These are phyloP conservation scores for Phenganax subtilis DNA, from an alignment of 92 coral and sea anemone genomes.

Conservation along the genomic window DNA sequence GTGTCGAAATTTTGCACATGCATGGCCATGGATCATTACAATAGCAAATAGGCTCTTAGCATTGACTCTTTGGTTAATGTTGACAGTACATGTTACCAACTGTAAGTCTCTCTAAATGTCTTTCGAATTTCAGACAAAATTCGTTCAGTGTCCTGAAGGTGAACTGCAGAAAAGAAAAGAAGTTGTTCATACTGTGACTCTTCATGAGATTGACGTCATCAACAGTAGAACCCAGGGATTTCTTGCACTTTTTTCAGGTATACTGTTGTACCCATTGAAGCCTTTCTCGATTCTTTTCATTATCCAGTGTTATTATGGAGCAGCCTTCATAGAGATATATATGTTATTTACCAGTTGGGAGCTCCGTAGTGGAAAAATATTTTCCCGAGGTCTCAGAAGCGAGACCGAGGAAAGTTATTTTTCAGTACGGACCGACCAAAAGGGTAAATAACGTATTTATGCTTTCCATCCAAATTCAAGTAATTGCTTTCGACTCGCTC, in stretches of 20 bases:
- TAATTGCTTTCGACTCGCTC: too few relatives aligned
- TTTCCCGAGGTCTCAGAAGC: too few relatives aligned
- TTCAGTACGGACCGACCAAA: too few relatives aligned
- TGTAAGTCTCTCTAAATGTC: not conserved
- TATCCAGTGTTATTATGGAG: not conserved
- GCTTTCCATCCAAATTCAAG: too few relatives aligned
- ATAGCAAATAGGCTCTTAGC: not conserved
- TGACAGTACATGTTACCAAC: too few relatives aligned
- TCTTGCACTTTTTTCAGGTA: constrained; percentile 93
- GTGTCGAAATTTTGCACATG: not conserved
- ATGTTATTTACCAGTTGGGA: too few relatives aligned
- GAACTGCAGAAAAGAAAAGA: constrained; percentile 97
- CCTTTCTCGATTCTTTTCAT: not conserved
- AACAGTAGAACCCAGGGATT: constrained; percentile 99
- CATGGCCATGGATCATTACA: not conserved
- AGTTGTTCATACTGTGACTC: constrained; percentile 95
- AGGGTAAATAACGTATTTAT: too few relatives aligned
- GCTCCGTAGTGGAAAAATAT: too few relatives aligned
- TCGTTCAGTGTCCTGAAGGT: constrained; percentile 98
- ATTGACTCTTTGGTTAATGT: not conserved
- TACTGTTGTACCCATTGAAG: not conserved
- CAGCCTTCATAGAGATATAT: too few relatives aligned
- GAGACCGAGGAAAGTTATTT: too few relatives aligned
- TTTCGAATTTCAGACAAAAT: constrained; percentile 63
- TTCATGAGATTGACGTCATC: constrained; percentile 95